Evolutionary conservation across 2,797 vertebrate species (phyloP), one percentile per base, ranked within the genome.

Genomic region (Dryobates pubescens): DNA sequence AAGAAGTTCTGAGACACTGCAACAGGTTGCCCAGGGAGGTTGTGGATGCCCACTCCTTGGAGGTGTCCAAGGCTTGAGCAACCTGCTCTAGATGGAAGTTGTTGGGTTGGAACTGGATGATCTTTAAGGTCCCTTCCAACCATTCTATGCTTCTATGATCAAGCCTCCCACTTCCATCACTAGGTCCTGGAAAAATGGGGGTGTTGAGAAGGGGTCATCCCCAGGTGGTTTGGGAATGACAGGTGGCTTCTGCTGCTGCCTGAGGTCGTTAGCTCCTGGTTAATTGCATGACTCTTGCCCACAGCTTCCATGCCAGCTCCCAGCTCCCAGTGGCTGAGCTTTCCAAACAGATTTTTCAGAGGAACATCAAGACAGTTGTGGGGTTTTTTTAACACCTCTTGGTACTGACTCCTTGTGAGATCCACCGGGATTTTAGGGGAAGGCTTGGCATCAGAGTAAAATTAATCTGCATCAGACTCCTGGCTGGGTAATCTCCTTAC

Each of bases 281-380:
- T 93, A 96, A 90, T 79, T 68, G 78, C 84, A 89, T 91, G 88
- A 90, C 69, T 74, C 82, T 86, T 61, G 30, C 82, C 63, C 74
- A 10, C 43, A n/a, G 54, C 34, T 68, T 19, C 77, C 80, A 64
- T 49, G 7, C 65, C 70, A 24, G 64, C 36, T 32, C 79, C 20
- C 7, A 6, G 62, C 58, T n/a, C 49, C 10, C 36, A 38, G 2
- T 3, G 38, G 57, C 41, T 75, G 10, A 9, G 53, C 70, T 74
- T 30, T 45, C 65, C 58, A 78, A 79, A 20, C 13, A 20, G 78
- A 18, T 20, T 0, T 58, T 84, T 30, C 62, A 12, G 54, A 24
- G 56, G 51, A 56, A 1, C 19, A 36, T 7, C 13, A 2, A 27
- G 24, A 54, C 53, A 51, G 51, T 17, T 38, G 36, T 38, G 36